Base-by-base conservation (phyloP, 92 coral and sea anemone species). In the Palythoa caribaeorum region DNA sequence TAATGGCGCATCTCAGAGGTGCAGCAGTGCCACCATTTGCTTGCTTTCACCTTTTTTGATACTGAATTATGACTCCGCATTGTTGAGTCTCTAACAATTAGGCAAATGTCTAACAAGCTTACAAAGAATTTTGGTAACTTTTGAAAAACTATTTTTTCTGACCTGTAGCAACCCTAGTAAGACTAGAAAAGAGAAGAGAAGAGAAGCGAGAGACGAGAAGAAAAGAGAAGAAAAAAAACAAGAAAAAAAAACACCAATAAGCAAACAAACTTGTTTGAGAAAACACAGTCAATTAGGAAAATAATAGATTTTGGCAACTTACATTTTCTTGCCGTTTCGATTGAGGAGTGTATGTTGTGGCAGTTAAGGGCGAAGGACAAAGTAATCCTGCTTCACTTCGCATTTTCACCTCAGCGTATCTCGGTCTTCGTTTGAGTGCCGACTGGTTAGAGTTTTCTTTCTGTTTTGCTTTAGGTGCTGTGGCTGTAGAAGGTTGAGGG, bases 391-490 rank as follows among this genome's bases (percentile, higher is more conserved):
- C 71, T 10, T 71, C 8, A 48, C 37, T 16, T 47, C 47, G 76
- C 39, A 2, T 35, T 66, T 50, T 81, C 76, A 17, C 66, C 16
- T 65, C 86, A 28, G 86, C 86, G 37, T 81, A 81, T 8, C 75
- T 66, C 76, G 44, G 47, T 65, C 86, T 81, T 69, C 40, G 60
- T 81, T 71, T 81, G 14, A 81, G 9, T 7, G 86, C 60, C 16
- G 50, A 13, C 14, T 5, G 14, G 74, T 44, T 70, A 65, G 86
- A 63, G 48, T 44, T 21, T 20, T 8, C 62, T 52, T 51, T 21
- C 60, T 75, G 79, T 10, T 48, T 21, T 5, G 13, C 36, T n/a
- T 21, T 37, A 19, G 20, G 16, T 10, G 48, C 0, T 65, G 19
- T 53, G 5, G 16, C 9, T 77, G 39, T 53, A 35, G 74, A 11